phyloP scores from a whole-genome alignment of 1,140 invertebrate species.

The Olivierus martensii region DNA sequence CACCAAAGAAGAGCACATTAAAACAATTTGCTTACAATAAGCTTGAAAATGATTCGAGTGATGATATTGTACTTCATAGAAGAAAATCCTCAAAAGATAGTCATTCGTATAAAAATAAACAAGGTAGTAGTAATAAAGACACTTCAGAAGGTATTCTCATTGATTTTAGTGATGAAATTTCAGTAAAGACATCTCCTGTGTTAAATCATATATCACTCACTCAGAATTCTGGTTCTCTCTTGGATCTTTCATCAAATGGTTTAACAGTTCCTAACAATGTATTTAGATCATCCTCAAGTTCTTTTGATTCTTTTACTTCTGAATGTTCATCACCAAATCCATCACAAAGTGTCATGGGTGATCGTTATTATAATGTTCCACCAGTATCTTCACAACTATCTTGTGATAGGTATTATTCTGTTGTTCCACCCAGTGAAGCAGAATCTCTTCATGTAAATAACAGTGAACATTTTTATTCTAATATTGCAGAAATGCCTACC shows the following conservation, averaged over 20 bases:
- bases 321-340: conserved; percentile 7
- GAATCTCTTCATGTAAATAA: no score
- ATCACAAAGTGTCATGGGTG: background rate
- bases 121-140: conserved; percentile 2
- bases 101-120: conserved; percentile 3
- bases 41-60: conserved; percentile 28
- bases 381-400: background rate
- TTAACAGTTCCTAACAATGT: background rate
- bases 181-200: background rate
- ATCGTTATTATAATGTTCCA: conserved; percentile 15
- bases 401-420: conserved; percentile 12
- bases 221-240: conserved; percentile 7
- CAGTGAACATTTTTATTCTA: background rate
- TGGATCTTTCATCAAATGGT: conserved; percentile 5
- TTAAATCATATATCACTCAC: background rate
- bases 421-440: conserved; percentile 4
- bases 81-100: background rate
- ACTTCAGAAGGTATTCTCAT: conserved; percentile 27
- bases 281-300: background rate
- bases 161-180: conserved; percentile 28
- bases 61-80: background rate
- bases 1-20: conserved; percentile 13
- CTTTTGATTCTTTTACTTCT: background rate
- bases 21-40: conserved; percentile 35
- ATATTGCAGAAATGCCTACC: background rate